Base-by-base conservation (phyloP, 2,113 vertebrate genomes). In the Vidua macroura region DNA sequence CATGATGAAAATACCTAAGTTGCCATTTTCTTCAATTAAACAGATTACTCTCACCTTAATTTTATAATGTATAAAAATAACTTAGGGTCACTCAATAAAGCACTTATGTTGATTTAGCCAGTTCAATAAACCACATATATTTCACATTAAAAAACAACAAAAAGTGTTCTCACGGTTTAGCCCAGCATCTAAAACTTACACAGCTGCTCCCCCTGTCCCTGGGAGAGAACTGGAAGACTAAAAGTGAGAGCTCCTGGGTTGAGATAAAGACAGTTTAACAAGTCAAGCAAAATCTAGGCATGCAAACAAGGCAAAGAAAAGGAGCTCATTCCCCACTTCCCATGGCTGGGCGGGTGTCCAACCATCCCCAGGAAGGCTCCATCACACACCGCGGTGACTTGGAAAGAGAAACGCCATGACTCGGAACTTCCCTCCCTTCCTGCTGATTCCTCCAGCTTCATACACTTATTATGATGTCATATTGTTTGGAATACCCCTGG, bases 341-440 rank as follows among this genome's bases (percentile, higher is more conserved):
- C 58, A 18, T 2, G 17, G 24, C 1, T n/a, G 15, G 49, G 21
- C 30, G 41, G 28, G 30, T 31, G 31, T 8, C n/a, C 67, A 72
- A 67, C 30, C 43, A 31, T 3, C 3, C 35, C 35, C 43, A 56
- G 49, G n/a, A 31, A 19, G 15, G 74, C 23, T 70, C 64, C 9
- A 5, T 8, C 58, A 22, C 41, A 3, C 0, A 1, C 25, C 2
- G 2, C 1, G 2, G 21, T 15, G 43, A 43, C 43, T 48, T 7
- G 31, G 30, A 30, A 31, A 56, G 16, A 72, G 1, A 17, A 72
- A 9, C 0, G 0, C 41, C 35, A 12, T 7, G 30, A 2, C 43
- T 48, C 0, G 0, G 4, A 48, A 14, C 7, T 63, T 72, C 41
- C 28, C n/a, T 39, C 13, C 13, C 21, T 56, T 51, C 35, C 51